phyloP scores from a whole-genome alignment of 2,113 vertebrate genomes.

The Etheostoma spectabile region DNA sequence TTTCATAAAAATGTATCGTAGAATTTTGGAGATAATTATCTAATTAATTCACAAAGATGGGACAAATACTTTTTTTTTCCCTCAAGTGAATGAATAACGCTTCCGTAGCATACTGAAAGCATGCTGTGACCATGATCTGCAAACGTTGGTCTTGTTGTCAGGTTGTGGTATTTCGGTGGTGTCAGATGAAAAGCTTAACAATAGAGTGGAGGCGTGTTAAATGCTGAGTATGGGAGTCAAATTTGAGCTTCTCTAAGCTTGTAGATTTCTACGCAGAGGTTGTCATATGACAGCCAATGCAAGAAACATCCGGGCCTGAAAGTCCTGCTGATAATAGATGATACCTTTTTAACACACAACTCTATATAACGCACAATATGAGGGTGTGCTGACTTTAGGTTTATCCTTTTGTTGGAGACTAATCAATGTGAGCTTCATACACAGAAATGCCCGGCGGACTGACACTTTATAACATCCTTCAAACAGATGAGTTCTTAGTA shows the following conservation, averaged over 20 bases:
- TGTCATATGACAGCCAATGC: neutral
- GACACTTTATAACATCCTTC: neutral
- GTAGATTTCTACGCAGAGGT: neutral
- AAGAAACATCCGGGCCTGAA: neutral
- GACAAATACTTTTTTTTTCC: too few species aligned
- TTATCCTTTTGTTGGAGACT: neutral
- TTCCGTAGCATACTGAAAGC: too few species aligned
- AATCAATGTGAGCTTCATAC: neutral
- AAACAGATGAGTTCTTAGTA: slow-evolving; percentile 13
- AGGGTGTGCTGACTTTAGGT: neutral
- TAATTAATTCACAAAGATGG: too few species aligned
- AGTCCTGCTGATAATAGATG: neutral
- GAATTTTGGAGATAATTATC: too few species aligned
- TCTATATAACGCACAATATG: neutral
- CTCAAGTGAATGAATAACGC: too few species aligned
- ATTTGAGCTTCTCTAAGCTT: neutral
- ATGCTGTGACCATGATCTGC: slow-evolving; percentile 14
- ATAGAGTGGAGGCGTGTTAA: slow-evolving; percentile 16
- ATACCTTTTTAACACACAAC: neutral
- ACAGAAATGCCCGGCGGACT: neutral
- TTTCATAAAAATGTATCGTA: too few species aligned
- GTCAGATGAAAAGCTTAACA: slow-evolving; percentile 18
- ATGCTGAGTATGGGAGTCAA: neutral
- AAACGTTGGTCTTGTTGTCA: neutral
- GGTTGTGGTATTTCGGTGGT: neutral